phyloP scores from a whole-genome alignment of 2,888 invertebrate genomes.

The Bursaphelenchus okinawaensis region DNA sequence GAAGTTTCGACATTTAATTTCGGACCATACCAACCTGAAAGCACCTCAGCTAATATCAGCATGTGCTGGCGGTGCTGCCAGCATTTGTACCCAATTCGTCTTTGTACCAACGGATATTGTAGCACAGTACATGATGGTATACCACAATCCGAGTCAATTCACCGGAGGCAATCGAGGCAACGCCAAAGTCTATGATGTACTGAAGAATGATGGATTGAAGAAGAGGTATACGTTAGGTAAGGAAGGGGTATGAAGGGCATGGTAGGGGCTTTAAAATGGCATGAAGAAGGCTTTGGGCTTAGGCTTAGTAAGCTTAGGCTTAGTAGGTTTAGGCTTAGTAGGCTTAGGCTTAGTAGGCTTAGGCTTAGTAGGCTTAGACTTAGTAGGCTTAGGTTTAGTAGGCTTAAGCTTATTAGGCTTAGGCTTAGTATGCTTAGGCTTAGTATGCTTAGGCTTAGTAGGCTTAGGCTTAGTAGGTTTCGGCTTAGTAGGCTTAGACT shows the following conservation, averaged over 20 bases:
- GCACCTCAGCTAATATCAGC: conserved; percentile 15
- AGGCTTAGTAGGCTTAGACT: no score
- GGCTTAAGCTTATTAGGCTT: no score
- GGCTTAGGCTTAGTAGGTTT: no score
- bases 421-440: no score
- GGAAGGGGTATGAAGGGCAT: background rate
- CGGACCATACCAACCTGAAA: background rate
- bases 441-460: no score
- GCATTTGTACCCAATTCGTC: conserved; percentile 36
- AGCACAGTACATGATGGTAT: conserved; percentile 47
- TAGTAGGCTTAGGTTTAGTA: no score
- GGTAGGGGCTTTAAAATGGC: no score
- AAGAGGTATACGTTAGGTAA: conserved; percentile 8
- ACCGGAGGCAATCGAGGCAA: conserved; percentile 30
- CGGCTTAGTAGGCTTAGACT: no score
- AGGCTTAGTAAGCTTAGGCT: no score
- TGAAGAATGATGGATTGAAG: conserved; percentile 19
- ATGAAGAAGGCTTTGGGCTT: no score
- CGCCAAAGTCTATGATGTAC: conserved; percentile 33
- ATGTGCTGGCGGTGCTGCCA: conserved; percentile 35
- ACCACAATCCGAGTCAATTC: conserved; percentile 36
- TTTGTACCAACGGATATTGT: conserved; percentile 46
- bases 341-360: no score
- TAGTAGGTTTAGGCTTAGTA: no score
- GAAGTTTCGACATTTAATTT: conserved; percentile 30